Percentiles rank a stretch among this genome's conserved stretches.
Conservation (phyloP, 2,113 vertebrate genomes). For the Vulpes ferrilata region DNA sequence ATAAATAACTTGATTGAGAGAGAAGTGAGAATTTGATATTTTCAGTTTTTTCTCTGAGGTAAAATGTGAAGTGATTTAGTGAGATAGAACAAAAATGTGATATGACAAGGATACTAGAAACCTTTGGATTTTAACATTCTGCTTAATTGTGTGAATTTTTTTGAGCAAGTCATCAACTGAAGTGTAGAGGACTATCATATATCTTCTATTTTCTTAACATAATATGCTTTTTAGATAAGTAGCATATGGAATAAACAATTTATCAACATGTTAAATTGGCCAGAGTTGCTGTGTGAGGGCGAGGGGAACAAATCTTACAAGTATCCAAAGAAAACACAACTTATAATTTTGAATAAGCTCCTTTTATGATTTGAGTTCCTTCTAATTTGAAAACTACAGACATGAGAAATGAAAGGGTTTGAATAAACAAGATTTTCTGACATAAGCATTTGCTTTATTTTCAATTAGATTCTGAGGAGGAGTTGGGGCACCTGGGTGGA, state of each 20-base stretch:
- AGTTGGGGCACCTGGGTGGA: background rate
- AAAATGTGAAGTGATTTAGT: background rate
- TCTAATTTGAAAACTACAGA: background rate
- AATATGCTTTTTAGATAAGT: background rate
- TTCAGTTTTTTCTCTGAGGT: background rate
- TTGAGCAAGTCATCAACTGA: background rate
- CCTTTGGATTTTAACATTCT: constrained; percentile 10
- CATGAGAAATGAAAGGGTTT: background rate
- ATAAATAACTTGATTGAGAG: background rate
- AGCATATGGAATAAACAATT: background rate
- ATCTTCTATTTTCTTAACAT: constrained; percentile 15
- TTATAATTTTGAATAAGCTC: background rate
- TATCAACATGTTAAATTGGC: background rate
- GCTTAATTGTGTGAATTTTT: background rate
- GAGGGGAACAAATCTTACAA: background rate
- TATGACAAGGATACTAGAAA: background rate
- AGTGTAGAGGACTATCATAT: background rate
- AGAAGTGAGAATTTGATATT: background rate
- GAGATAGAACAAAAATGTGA: background rate
- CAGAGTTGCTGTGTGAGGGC: background rate
- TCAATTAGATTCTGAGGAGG: background rate
- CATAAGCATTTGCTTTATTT: background rate
- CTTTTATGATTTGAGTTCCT: background rate
- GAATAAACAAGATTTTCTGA: background rate
- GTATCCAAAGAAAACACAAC: background rate